Conservation (phyloP, 2,888 invertebrate species). For the Escarpia spicata region DNA sequence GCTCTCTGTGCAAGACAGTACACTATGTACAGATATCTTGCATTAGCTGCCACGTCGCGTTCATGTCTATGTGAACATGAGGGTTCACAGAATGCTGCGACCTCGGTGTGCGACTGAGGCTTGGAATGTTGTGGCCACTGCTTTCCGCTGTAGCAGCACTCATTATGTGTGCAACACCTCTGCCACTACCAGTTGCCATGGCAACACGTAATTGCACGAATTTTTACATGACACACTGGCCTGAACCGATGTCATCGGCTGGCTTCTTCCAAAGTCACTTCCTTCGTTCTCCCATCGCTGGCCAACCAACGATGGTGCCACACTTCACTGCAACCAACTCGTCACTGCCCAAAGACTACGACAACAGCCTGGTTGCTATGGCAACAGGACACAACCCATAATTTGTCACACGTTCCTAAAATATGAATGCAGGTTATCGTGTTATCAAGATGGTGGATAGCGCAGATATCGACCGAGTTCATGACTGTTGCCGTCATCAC, state of each 20-base stretch:
- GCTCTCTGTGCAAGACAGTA: slow-evolving; percentile 16
- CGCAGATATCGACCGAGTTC: not conserved
- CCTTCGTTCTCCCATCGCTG: not conserved
- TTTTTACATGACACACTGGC: too few species aligned
- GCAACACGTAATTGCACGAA: not conserved
- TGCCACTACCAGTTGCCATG: not conserved
- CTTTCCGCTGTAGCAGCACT: not conserved
- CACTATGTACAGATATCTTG: not conserved
- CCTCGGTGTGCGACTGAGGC: not conserved
- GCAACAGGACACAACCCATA: not conserved
- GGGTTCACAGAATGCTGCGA: not conserved
- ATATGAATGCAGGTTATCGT: not conserved
- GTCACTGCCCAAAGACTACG: not conserved
- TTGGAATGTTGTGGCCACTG: not conserved
- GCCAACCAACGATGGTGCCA: not conserved
- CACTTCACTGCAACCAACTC: not conserved
- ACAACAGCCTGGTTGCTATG: not conserved
- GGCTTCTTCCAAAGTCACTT: not conserved
- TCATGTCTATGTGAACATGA: not conserved
- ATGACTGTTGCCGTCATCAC: not conserved
- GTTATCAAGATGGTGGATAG: not conserved
- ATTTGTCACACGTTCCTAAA: not conserved
- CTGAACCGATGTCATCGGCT: not conserved
- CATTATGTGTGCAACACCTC: not conserved
- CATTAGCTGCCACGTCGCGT: not conserved